phyloP scores from a whole-genome alignment of 2,888 invertebrate species.

The Eustalomyia histrio region DNA sequence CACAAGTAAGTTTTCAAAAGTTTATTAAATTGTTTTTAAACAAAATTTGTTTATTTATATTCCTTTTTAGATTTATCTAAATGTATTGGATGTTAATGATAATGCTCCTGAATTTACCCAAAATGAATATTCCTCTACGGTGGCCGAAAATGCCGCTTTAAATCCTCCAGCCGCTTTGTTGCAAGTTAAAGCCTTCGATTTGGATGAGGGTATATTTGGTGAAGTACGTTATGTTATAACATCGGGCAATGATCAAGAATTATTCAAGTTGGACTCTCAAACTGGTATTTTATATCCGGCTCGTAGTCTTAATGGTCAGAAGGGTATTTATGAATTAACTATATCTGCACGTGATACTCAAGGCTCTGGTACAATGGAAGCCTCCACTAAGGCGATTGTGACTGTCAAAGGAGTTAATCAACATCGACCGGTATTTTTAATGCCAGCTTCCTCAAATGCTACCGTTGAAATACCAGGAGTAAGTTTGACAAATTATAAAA shows the following conservation, averaged over 20 bases:
- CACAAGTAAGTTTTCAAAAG: slow-evolving; percentile 82
- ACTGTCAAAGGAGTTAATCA: slow-evolving; percentile 89
- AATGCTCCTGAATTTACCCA: slow-evolving; percentile 91
- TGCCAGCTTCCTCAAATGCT: slow-evolving; percentile 87
- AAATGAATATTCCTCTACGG: slow-evolving; percentile 87
- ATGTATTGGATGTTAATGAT: slow-evolving; percentile 92
- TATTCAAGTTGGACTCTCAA: slow-evolving; percentile 86
- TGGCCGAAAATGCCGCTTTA: slow-evolving; percentile 90
- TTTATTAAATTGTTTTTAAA: not conserved
- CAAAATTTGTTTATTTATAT: not conserved
- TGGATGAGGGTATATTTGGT: slow-evolving; percentile 89
- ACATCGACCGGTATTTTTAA: slow-evolving; percentile 89
- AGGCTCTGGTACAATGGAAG: slow-evolving; percentile 84
- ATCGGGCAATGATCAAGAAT: slow-evolving; percentile 84
- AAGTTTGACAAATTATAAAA: slow-evolving; percentile 68
- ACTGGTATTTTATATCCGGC: slow-evolving; percentile 91
- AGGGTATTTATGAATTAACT: slow-evolving; percentile 81
- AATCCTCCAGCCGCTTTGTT: slow-evolving; percentile 91
- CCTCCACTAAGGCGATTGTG: slow-evolving; percentile 87
- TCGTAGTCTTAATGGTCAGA: slow-evolving; percentile 84
- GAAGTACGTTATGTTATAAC: slow-evolving; percentile 87
- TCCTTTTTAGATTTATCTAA: slow-evolving; percentile 83
- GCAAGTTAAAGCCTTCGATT: slow-evolving; percentile 89
- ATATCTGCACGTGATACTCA: slow-evolving; percentile 89
- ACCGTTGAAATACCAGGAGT: slow-evolving; percentile 92